Conservation (phyloP, 2,888 invertebrate species). For the Lamproptera curius region DNA sequence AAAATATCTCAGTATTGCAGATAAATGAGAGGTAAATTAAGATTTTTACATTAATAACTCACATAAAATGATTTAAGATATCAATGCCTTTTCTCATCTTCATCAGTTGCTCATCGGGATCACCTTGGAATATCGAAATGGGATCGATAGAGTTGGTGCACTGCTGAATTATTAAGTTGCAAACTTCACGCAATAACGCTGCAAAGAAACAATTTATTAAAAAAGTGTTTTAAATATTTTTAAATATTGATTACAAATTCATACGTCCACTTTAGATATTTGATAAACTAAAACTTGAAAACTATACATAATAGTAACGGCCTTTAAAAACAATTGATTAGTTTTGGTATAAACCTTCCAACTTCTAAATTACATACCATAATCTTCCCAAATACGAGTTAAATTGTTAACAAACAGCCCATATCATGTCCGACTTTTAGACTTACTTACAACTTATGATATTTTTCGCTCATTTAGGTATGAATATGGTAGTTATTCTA, state of each 20-base stretch:
- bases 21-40: no score
- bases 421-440: no score
- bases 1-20: no score
- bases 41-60: no score
- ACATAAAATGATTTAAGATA: conserved; percentile 79
- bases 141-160: conserved; percentile 87
- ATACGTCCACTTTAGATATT: background rate
- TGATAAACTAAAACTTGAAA: no score
- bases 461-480: background rate
- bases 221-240: background rate
- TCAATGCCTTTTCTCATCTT: conserved; percentile 75
- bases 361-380: no score
- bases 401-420: no score
- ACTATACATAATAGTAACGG: no score
- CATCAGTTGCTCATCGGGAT: conserved; percentile 84
- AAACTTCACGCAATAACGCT: conserved; percentile 86
- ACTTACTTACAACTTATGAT: no score
- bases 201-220: conserved; percentile 32
- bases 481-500: background rate
- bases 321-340: no score
- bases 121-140: conserved; percentile 89
- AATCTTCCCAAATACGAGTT: no score
- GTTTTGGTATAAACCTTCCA: no score
- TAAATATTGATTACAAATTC: background rate
- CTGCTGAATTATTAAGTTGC: conserved; percentile 89